These are phyloP conservation scores for Gastrophysa polygoni DNA, from an alignment of 2,888 invertebrate species.

Conservation along the genomic window DNA sequence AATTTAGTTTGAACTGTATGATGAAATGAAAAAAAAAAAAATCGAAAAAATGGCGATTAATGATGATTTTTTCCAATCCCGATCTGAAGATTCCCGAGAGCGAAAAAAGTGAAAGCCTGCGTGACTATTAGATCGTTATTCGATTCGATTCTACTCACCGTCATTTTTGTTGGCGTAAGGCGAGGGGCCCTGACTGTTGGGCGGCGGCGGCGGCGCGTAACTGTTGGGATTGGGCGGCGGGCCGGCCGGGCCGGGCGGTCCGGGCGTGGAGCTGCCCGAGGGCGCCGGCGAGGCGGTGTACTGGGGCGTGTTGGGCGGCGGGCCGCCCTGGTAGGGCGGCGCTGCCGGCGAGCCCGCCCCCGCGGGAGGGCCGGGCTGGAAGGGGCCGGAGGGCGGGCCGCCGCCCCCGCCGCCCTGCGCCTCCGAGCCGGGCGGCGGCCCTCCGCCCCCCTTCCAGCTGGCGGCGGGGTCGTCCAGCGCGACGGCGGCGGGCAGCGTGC, in stretches of 20 bases:
- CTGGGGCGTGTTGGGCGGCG: constrained; percentile 78
- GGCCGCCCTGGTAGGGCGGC: constrained; percentile 70
- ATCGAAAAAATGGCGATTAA: too few relatives aligned
- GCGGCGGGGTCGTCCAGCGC: constrained; percentile 77
- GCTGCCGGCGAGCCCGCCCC: constrained; percentile 78
- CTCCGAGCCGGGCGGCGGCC: constrained; percentile 70
- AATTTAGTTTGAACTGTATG: too few relatives aligned
- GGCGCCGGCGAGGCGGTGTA: constrained; percentile 88
- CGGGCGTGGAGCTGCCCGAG: constrained; percentile 82
- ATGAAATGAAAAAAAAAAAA: too few relatives aligned
- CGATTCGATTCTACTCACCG: too few relatives aligned
- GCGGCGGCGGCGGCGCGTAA: constrained; percentile 60
- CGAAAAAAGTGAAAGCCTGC: too few relatives aligned
- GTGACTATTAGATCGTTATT: too few relatives aligned
- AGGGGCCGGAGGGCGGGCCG: constrained; percentile 60
- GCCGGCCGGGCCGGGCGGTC: constrained; percentile 66
- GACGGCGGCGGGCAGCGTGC: constrained; percentile 72
- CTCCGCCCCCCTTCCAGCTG: constrained; percentile 88
- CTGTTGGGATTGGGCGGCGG: constrained; percentile 58
- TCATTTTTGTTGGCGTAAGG: constrained; percentile 63
- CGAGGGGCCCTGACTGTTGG: constrained; percentile 64
- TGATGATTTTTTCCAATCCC: too few relatives aligned
- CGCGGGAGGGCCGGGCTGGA: constrained; percentile 70
- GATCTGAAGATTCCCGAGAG: too few relatives aligned
- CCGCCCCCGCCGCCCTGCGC: constrained; percentile 67